These are phyloP conservation scores for Eilema caniola DNA, from an alignment of 2,888 invertebrate species.

Conservation along the genomic window DNA sequence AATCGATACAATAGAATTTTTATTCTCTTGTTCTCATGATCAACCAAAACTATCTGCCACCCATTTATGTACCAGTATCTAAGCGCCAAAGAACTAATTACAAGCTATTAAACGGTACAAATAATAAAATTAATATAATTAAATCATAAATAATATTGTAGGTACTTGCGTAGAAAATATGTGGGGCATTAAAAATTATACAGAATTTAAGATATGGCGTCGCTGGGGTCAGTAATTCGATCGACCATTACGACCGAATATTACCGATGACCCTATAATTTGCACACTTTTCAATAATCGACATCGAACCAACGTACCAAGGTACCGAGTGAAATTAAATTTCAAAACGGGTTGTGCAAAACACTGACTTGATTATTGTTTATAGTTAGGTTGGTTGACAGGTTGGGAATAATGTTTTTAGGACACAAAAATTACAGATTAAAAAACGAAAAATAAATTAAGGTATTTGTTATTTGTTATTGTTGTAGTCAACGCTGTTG, in stretches of 20 bases:
- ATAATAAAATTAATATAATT: constrained; percentile 49
- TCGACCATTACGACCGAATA: constrained; percentile 61
- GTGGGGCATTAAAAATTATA: constrained; percentile 69
- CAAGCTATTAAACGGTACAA: constrained; percentile 43
- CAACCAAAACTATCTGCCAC: background rate
- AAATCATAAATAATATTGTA: constrained; percentile 43
- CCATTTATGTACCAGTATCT: background rate
- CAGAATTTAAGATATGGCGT: constrained; percentile 66
- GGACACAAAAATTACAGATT: background rate
- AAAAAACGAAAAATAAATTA: background rate
- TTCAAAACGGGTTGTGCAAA: constrained; percentile 52
- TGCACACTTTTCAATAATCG: constrained; percentile 78
- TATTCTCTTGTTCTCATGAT: background rate
- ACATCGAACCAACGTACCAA: constrained; percentile 49
- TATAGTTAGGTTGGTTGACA: constrained; percentile 43
- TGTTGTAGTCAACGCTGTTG: background rate
- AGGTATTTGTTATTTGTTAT: background rate
- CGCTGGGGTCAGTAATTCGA: constrained; percentile 59
- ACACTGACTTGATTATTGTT: constrained; percentile 48
- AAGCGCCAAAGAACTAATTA: constrained; percentile 30
- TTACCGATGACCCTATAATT: constrained; percentile 70
- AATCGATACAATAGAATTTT: background rate
- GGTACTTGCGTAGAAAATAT: constrained; percentile 52
- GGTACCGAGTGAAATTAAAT: constrained; percentile 53
- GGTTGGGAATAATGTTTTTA: constrained; percentile 16